A percentile compares a stretch with the other conserved stretches of the same genome.
phyloP scores from a whole-genome alignment of 2,797 vertebrate species.

The Amblyraja radiata region DNA sequence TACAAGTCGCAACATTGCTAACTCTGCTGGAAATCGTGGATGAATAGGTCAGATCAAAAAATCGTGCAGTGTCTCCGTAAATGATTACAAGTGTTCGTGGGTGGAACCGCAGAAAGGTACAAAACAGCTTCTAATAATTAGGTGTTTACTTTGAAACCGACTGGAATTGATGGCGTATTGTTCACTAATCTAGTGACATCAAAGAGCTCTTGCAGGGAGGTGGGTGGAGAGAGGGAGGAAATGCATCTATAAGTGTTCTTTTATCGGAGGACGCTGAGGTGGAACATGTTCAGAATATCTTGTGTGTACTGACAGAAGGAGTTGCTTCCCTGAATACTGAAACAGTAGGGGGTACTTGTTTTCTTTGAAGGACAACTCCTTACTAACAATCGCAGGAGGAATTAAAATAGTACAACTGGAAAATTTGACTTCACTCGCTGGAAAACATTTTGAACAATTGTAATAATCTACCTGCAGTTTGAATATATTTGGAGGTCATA shows the following conservation, averaged over 20 bases:
- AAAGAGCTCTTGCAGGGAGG: constrained; percentile 40
- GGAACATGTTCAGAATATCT: constrained; percentile 42
- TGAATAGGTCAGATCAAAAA: background rate
- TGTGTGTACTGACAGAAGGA: constrained; percentile 42
- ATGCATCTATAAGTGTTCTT: constrained; percentile 39
- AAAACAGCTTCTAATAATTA: constrained; percentile 30
- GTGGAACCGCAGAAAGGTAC: background rate
- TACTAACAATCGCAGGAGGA: background rate
- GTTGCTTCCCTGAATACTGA: constrained; percentile 40
- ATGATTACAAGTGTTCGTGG: constrained; percentile 23
- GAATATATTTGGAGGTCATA: background rate
- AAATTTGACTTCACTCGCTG: background rate
- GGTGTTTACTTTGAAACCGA: constrained; percentile 18
- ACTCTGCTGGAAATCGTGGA: background rate
- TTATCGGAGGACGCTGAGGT: constrained; percentile 41
- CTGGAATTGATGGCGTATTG: constrained; percentile 45
- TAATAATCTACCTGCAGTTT: background rate
- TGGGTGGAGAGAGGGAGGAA: constrained; percentile 40
- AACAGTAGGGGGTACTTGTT: background rate
- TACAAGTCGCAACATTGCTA: background rate
- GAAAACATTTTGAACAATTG: background rate
- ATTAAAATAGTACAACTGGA: background rate
- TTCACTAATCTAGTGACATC: constrained; percentile 50
- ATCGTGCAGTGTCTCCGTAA: background rate
- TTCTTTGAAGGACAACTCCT: background rate